phyloP scores from a whole-genome alignment of 2,113 vertebrate genomes.

The Albula glossodonta region DNA sequence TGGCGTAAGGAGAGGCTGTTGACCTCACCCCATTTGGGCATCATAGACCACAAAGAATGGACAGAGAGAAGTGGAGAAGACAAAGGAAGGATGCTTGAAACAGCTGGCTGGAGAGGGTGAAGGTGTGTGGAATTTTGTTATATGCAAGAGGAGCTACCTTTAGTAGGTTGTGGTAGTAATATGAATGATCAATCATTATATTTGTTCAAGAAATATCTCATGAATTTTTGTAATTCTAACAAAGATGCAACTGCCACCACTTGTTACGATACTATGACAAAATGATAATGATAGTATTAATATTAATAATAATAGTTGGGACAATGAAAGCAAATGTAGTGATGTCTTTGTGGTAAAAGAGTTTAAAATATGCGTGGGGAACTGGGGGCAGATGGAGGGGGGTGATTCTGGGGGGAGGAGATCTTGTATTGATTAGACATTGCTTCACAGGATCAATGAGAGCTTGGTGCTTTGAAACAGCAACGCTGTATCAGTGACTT shows the following conservation, averaged over 20 bases:
- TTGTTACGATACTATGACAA: no score
- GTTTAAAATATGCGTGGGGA: conserved; percentile 51
- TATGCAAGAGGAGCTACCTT: not conserved
- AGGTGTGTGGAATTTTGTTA: not conserved
- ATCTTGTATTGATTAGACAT: conserved; percentile 65
- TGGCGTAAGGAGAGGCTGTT: no score
- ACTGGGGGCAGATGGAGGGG: conserved; percentile 39
- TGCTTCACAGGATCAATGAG: conserved; percentile 64
- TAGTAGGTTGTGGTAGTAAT: not conserved
- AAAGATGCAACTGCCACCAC: no score
- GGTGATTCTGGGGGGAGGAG: conserved; percentile 37
- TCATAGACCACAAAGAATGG: not conserved
- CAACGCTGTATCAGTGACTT: conserved; percentile 47
- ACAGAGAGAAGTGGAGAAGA: not conserved
- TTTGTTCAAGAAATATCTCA: no score
- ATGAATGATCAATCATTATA: no score
- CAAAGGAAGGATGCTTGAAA: not conserved
- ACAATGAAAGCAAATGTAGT: not conserved
- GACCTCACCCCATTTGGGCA: not conserved
- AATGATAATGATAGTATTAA: not conserved
- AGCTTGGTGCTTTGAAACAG: conserved; percentile 50
- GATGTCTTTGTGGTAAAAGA: conserved; percentile 35
- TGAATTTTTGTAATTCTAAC: no score
- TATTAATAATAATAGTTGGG: not conserved
- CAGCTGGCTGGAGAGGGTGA: not conserved